These are phyloP conservation scores for Echinometra lucunter DNA, from an alignment of 53 echinoderm and acorn worm species.

Conservation along the genomic window DNA sequence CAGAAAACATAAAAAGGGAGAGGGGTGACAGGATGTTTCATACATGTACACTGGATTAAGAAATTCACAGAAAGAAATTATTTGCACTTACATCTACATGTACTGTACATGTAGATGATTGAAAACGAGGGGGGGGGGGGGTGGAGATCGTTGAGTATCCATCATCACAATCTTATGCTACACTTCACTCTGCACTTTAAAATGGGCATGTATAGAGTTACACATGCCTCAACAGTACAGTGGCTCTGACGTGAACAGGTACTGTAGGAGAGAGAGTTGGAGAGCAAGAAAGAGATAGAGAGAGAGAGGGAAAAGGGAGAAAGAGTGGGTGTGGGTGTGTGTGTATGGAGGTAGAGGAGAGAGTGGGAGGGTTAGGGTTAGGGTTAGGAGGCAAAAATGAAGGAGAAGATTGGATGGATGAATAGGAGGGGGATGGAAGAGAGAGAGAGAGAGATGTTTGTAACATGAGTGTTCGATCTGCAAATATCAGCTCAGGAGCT, in stretches of 20 bases:
- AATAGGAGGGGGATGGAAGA: not conserved
- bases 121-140: not conserved
- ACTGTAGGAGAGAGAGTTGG: not conserved
- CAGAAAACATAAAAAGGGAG: too few relatives aligned
- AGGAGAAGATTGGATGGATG: not conserved
- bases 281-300: not conserved
- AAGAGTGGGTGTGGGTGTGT: not conserved
- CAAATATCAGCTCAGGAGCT: not conserved
- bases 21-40: too few relatives aligned
- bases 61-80: not conserved
- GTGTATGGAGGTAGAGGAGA: not conserved
- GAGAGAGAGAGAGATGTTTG: not conserved
- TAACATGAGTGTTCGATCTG: not conserved
- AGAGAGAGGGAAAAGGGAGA: too few relatives aligned
- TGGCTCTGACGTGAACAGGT: not conserved
- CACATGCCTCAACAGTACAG: constrained; percentile 27
- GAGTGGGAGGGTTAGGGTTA: not conserved
- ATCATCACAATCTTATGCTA: constrained; percentile 19
- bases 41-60: too few relatives aligned
- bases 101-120: not conserved
- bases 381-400: not conserved
- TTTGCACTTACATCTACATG: not conserved
- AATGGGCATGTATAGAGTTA: constrained; percentile 19
- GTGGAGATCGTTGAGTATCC: not conserved
- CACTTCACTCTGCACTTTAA: constrained; percentile 15